Conservation (phyloP, 2,888 invertebrate genomes). For the Cataglyphis altisquamis region DNA sequence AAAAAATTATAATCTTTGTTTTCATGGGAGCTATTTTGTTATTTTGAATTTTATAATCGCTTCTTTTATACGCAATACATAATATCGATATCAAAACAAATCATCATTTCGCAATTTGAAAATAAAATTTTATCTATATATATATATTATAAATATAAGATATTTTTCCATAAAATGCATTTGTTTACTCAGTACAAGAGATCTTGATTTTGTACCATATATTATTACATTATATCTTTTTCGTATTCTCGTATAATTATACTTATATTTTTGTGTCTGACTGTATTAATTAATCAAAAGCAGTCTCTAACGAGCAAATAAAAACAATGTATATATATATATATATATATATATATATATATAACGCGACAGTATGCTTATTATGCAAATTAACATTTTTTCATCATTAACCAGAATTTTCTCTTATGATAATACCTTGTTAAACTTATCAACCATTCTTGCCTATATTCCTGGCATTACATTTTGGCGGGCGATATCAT, state of each 20-base stretch:
- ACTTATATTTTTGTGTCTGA: neutral
- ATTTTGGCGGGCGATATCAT: constrained; percentile 48
- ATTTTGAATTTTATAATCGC: neutral
- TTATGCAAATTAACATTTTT: constrained; percentile 39
- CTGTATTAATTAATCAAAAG: constrained; percentile 35
- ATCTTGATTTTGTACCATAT: constrained; percentile 18
- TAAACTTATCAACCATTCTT: constrained; percentile 40
- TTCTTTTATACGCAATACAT: neutral
- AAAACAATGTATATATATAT: neutral
- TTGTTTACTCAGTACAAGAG: neutral
- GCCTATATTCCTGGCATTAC: constrained; percentile 31
- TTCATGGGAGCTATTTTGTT: no score
- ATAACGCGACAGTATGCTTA: neutral
- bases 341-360: no score
- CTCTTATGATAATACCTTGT: constrained; percentile 19
- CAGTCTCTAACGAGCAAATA: neutral
- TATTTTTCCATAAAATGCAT: constrained; percentile 10
- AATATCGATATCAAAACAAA: neutral
- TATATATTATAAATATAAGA: neutral
- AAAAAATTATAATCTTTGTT: neutral
- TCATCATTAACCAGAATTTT: constrained; percentile 11
- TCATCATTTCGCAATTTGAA: constrained; percentile 12
- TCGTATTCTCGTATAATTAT: neutral
- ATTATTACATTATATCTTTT: neutral
- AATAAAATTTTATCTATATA: neutral